Evolutionary conservation across 2,113 vertebrate species (phyloP), one percentile per base, ranked within the genome.

Genomic region (Anarhynchus alexandrinus): DNA sequence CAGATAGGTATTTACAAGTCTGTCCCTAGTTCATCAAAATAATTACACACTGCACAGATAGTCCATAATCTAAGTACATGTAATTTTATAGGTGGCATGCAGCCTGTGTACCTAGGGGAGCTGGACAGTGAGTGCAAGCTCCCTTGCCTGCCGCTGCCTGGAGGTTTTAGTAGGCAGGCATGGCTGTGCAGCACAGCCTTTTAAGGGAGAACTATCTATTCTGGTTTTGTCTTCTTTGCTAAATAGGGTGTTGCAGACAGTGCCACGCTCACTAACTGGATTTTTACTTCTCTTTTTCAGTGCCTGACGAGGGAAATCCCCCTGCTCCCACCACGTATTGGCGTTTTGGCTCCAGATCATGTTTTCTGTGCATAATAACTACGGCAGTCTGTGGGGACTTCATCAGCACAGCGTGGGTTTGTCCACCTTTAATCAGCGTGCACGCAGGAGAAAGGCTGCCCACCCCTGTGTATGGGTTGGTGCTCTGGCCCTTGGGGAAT

Each of bases 191-290:
- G 86, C 66, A 0, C 82, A 40, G 90, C 92, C 90, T 92, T 96
- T 95, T 97, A 96, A 97, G 96, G 96, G 79, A 93, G 95, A 95
- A 70, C 89, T 18, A 82, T 90, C 73, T 45, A 2, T 52, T 30
- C 88, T 51, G 71, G 16, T 23, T 59, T 52, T 34, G 19, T n/a
- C 38, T 30, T 49, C 59, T 51, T 10, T 17, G 0, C 79, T 81
- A 32, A 86, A 61, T 19, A 58, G 30, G 34, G 66, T 2, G 5
- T 4, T 82, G 58, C 40, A 14, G 29, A 9, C 32, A 7, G 32
- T 29, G 9, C 51, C 8, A 4, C 3, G 0, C 81, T 67, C 15
- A 0, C 26, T 32, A n/a, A n/a, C 45, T 34, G 45, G 11, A 38
- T 54, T 65, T 82, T 43, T 55, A 5, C 38, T 65, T 77, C 76